phyloP scores from a whole-genome alignment of 2,113 vertebrate species.

The Pholis gunnellus region DNA sequence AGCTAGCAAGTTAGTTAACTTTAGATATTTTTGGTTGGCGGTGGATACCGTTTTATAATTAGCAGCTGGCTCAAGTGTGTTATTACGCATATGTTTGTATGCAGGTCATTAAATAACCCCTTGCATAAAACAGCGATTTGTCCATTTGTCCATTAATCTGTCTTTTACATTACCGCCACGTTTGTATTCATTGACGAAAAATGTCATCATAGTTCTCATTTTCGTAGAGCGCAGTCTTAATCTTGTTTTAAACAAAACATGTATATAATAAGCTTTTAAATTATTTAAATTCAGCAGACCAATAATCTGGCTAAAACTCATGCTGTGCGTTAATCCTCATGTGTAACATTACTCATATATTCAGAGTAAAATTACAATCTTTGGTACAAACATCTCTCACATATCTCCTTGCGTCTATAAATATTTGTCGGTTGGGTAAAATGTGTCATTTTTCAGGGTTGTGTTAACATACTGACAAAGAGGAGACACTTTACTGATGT shows the following conservation, averaged over 20 bases:
- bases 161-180: neutral
- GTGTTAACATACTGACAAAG: neutral
- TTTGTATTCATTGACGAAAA: neutral
- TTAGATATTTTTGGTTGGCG: neutral
- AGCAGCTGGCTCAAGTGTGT: neutral
- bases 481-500: neutral
- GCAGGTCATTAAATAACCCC: neutral
- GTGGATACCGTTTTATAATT: neutral
- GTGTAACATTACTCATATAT: neutral
- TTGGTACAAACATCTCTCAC: no score
- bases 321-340: neutral
- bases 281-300: neutral
- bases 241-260: no score
- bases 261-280: no score
- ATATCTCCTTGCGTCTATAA: no score
- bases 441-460: neutral
- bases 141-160: neutral
- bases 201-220: neutral
- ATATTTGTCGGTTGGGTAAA: no score
- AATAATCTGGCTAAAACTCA: neutral
- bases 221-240: no score
- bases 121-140: neutral
- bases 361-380: no score
- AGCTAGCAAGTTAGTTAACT: neutral
- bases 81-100: neutral